These are phyloP conservation scores for Epinephelus coioides DNA, from an alignment of 2,797 vertebrate species.

Conservation along the genomic window DNA sequence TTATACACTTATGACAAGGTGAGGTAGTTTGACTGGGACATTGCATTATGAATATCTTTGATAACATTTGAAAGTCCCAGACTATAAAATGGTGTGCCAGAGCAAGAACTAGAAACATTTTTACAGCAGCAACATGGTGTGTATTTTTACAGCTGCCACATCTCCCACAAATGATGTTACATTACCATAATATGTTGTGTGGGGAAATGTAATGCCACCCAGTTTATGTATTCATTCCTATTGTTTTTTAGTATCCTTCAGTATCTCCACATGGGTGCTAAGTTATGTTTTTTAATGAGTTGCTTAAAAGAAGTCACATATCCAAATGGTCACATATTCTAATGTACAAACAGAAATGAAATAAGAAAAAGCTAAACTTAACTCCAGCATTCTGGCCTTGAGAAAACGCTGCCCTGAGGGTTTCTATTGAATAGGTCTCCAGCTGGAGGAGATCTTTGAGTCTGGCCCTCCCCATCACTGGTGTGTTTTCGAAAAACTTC, in stretches of 20 bases:
- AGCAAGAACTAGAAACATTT: slow-evolving; percentile 22
- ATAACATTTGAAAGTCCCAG: slow-evolving; percentile 38
- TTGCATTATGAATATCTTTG: slow-evolving; percentile 44
- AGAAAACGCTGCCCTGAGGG: slow-evolving; percentile 22
- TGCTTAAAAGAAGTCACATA: neutral
- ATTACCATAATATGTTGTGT: slow-evolving; percentile 8
- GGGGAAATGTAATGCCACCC: neutral
- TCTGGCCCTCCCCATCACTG: neutral
- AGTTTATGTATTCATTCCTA: neutral
- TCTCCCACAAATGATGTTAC: neutral
- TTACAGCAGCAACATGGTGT: neutral
- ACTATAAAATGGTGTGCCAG: slow-evolving; percentile 8
- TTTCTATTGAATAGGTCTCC: slow-evolving; percentile 22
- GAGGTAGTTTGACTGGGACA: slow-evolving; percentile 39
- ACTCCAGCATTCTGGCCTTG: neutral
- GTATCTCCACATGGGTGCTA: neutral
- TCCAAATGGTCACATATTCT: neutral
- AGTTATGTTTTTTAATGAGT: neutral
- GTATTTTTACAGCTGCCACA: slow-evolving; percentile 11
- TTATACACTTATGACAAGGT: slow-evolving; percentile 58
- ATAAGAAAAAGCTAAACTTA: slow-evolving; percentile 22
- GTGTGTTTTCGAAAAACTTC: slow-evolving; percentile 30
- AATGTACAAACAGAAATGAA: neutral
- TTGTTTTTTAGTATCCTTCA: neutral
- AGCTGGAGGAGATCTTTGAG: slow-evolving; percentile 17